A percentile compares a stretch with the other conserved stretches of the same genome.
phyloP scores from a whole-genome alignment of 2,888 invertebrate species.

The Ctena decussata region DNA sequence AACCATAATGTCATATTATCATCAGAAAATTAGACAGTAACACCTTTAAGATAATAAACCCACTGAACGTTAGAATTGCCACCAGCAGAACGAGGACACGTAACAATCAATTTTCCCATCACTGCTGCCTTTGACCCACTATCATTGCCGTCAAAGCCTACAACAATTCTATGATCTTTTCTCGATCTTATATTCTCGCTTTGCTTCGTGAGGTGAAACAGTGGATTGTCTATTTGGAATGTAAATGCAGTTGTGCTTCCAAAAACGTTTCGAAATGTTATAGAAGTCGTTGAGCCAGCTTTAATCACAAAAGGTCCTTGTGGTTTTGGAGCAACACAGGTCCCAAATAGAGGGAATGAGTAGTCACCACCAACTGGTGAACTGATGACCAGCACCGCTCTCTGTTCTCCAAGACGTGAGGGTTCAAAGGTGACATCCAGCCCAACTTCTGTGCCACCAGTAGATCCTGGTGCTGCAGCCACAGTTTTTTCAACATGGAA shows the following conservation, averaged over 20 bases:
- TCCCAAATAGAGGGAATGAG: conserved; percentile 87
- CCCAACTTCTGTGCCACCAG: conserved; percentile 85
- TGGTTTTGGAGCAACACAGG: conserved; percentile 87
- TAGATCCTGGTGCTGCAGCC: conserved; percentile 86
- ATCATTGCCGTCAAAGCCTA: conserved; percentile 87
- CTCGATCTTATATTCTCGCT: conserved; percentile 86
- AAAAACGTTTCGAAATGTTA: conserved; percentile 88
- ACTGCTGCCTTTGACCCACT: conserved; percentile 84
- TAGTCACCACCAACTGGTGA: conserved; percentile 86
- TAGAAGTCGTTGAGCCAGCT: conserved; percentile 84
- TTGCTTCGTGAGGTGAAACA: conserved; percentile 86
- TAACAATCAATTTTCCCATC: conserved; percentile 86
- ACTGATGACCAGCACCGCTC: conserved; percentile 81
- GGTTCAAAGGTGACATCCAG: conserved; percentile 87
- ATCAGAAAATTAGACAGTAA: conserved; percentile 70
- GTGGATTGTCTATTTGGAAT: conserved; percentile 87
- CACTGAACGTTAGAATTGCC: conserved; percentile 85
- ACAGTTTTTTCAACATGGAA: conserved; percentile 87
- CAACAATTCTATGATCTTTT: conserved; percentile 86
- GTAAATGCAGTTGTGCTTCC: conserved; percentile 85
- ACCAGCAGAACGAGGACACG: conserved; percentile 85
- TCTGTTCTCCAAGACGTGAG: conserved; percentile 85
- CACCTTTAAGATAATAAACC: conserved; percentile 87
- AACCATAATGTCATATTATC: no score
- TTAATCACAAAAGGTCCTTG: conserved; percentile 88